Conservation (phyloP, 2,888 invertebrate species). For the Ferrisia virgata region DNA sequence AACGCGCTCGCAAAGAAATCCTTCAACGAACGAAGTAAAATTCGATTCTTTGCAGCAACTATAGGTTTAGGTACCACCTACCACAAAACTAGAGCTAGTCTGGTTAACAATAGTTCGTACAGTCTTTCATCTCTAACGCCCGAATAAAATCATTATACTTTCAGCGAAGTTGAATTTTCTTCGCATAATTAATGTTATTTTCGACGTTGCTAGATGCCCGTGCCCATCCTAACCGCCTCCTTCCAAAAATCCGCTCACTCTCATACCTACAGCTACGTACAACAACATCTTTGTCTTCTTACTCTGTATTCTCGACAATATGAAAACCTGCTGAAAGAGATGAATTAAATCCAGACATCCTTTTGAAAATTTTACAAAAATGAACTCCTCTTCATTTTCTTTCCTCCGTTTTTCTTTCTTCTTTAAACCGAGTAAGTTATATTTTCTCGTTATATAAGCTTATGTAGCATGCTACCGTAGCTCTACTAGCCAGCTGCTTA, state of each 20-base stretch:
- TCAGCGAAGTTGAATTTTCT: not conserved
- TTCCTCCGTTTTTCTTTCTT: not conserved
- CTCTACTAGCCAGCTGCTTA: not conserved
- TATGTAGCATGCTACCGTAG: not conserved
- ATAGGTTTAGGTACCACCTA: no score
- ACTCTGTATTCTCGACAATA: not conserved
- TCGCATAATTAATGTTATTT: slow-evolving; percentile 7
- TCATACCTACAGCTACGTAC: not conserved
- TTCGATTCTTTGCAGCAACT: not conserved
- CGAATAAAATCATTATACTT: slow-evolving; percentile 12
- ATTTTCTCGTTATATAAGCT: not conserved
- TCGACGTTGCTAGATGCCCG: not conserved
- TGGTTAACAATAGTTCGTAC: not conserved
- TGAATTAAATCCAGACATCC: slow-evolving; percentile 1
- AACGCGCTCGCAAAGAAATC: not conserved
- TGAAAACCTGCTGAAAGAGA: not conserved
- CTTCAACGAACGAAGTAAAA: not conserved
- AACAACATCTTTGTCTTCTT: not conserved
- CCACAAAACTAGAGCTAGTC: not conserved
- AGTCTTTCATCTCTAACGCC: not conserved
- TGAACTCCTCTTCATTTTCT: not conserved
- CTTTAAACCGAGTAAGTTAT: not conserved
- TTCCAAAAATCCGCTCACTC: not conserved
- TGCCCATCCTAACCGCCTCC: not conserved
- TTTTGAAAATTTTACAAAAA: not conserved